These are phyloP conservation scores for Andrena minutula DNA, from an alignment of 2,888 invertebrate species.

Conservation along the genomic window DNA sequence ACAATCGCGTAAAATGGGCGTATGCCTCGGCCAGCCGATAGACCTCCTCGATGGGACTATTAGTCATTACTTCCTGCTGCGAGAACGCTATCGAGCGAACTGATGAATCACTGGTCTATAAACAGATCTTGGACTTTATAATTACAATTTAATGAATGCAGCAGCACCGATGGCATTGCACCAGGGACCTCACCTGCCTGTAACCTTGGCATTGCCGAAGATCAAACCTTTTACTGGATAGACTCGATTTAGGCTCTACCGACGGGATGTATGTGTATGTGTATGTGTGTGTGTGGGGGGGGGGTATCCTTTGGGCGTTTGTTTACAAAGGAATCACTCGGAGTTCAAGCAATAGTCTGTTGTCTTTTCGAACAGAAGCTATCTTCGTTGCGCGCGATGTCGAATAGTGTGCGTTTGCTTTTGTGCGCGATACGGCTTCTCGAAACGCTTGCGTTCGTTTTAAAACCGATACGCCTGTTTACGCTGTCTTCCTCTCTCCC, in stretches of 20 bases:
- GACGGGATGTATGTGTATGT: too few relatives aligned
- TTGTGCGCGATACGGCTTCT: too few relatives aligned
- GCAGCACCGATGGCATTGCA: conserved; percentile 34
- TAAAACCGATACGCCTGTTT: neutral
- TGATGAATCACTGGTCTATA: conserved; percentile 63
- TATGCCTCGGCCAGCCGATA: conserved; percentile 36
- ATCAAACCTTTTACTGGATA: conserved; percentile 5
- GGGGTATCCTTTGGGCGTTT: too few relatives aligned
- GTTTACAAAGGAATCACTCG: neutral
- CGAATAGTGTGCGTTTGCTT: too few relatives aligned
- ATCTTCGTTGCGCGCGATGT: too few relatives aligned
- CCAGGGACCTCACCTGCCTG: conserved; percentile 30
- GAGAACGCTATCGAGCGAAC: conserved; percentile 44
- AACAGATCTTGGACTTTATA: conserved; percentile 60
- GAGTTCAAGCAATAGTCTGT: neutral
- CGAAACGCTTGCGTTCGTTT: neutral
- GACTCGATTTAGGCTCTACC: neutral
- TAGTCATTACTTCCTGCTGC: conserved; percentile 66
- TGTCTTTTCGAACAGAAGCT: too few relatives aligned
- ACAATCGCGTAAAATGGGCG: conserved; percentile 34
- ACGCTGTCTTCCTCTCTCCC: neutral
- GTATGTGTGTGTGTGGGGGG: too few relatives aligned
- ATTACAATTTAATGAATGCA: conserved; percentile 62
- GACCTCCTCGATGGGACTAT: conserved; percentile 47
- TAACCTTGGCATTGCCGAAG: conserved; percentile 57